Conservation (phyloP, 2,888 invertebrate genomes). For the Leucoma salicis region DNA sequence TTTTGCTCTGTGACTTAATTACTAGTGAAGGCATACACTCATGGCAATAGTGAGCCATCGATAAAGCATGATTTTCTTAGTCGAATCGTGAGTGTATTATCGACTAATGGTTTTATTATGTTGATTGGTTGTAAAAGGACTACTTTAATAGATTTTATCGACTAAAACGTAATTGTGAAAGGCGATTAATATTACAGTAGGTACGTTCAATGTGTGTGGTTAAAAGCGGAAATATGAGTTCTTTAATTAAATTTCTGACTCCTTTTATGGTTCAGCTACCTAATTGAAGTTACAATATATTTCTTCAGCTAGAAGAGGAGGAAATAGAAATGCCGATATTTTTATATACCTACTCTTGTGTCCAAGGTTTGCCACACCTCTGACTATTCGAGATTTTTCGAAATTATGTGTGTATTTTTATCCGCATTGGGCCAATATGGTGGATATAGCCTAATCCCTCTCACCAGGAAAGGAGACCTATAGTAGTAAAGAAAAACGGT, state of each 20-base stretch:
- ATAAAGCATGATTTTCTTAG: constrained; percentile 27
- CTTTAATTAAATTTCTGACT: constrained; percentile 4
- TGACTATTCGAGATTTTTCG: no score
- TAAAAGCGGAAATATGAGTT: constrained; percentile 6
- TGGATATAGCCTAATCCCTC: no score
- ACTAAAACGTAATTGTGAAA: constrained; percentile 17
- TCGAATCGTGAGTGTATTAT: constrained; percentile 25
- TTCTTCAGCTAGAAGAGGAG: no score
- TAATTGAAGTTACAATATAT: not conserved
- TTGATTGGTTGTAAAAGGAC: constrained; percentile 32
- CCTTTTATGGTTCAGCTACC: no score
- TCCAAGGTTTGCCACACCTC: no score
- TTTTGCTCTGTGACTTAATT: constrained; percentile 48
- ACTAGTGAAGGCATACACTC: constrained; percentile 51
- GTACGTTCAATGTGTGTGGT: constrained; percentile 12
- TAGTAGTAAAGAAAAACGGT: no score
- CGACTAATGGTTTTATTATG: constrained; percentile 44
- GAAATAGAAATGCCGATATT: no score
- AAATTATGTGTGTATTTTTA: no score
- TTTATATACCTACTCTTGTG: no score
- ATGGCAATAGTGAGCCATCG: constrained; percentile 37
- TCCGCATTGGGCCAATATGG: no score
- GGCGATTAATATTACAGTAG: constrained; percentile 19
- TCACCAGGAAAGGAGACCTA: no score
- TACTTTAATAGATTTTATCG: constrained; percentile 25